These are phyloP conservation scores for Luehdorfia chinensis DNA, from an alignment of 1,140 invertebrate species.

Conservation along the genomic window DNA sequence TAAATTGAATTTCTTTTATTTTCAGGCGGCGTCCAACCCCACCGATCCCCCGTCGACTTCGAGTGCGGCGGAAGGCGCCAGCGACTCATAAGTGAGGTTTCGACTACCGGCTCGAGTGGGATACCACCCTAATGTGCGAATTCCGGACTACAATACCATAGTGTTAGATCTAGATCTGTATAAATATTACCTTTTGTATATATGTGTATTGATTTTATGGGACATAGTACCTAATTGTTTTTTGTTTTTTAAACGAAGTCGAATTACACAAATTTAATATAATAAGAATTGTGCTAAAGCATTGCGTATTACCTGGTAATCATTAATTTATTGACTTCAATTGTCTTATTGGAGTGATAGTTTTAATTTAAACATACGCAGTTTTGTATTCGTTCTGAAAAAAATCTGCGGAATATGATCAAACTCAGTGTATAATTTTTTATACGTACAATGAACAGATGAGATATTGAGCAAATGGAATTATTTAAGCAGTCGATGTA, in stretches of 20 bases:
- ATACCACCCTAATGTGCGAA: constrained; percentile 8
- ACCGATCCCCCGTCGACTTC: constrained; percentile 41
- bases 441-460: no score
- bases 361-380: no score
- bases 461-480: no score
- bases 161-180: constrained; percentile 55
- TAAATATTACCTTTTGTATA: constrained; percentile 24
- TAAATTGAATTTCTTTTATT: constrained; percentile 14
- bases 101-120: constrained; percentile 21
- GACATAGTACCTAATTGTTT: constrained; percentile 13
- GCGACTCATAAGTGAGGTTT: constrained; percentile 28
- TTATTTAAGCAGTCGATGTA: no score
- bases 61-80: constrained; percentile 30
- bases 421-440: no score
- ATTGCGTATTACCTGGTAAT: not conserved
- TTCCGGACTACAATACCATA: constrained; percentile 26
- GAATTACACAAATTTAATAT: constrained; percentile 11
- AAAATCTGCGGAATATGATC: no score
- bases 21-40: constrained; percentile 49
- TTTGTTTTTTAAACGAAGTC: constrained; percentile 8
- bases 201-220: constrained; percentile 10
- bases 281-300: not conserved
- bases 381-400: no score
- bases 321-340: no score
- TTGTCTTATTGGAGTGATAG: no score